Evolutionary conservation across 2,888 invertebrate species (phyloP), one percentile per base, ranked within the genome.

Genomic region (Pandemis heparana): DNA sequence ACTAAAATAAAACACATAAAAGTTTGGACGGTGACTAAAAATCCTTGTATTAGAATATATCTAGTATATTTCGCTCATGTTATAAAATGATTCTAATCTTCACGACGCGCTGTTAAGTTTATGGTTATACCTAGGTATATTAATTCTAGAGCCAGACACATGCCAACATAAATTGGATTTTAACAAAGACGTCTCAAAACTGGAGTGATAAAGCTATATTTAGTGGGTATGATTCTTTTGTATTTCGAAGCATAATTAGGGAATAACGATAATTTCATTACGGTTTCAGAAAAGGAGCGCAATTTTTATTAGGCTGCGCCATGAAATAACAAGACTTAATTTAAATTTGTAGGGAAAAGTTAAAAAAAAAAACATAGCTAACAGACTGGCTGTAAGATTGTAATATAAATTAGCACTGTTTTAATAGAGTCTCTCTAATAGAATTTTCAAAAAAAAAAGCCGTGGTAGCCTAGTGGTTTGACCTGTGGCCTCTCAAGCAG

Each of bases 281-380:
- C n/a, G 39, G 39, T 60, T 39, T 39, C 14, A 60, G 39, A 60
- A 59, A 48, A 56, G 56, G n/a, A 32, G n/a, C 14, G n/a, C n/a
- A 43, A 63, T 43, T 12, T 12, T 12, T 43, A 63, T 16, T 16
- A 43, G 43, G 41, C 18, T 63, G 43, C 10, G 43, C 5, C 9
- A 63, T 43, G 43, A 18, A 63, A 61, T 16, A 63, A 43, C 18
- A 60, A 60, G n/a, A n/a, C 32, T 39, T 14, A 38, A 0, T 4
- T 1, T 23, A 10, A 59, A 59, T 18, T 18, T 60, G 14, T 60
- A 39, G 60, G 39, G 7, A n/a, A 5, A 23, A 12, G 10, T 23
- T 23, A 23, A 23, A 10, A 23, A 23, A 10, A 23, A 18, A 18
- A 53, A 18, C 9, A 53, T 2, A 56, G 53, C 8, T 8, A 53